Evolutionary conservation across 2,888 invertebrate species (phyloP).

Genomic region (Zonitis immaculata): DNA sequence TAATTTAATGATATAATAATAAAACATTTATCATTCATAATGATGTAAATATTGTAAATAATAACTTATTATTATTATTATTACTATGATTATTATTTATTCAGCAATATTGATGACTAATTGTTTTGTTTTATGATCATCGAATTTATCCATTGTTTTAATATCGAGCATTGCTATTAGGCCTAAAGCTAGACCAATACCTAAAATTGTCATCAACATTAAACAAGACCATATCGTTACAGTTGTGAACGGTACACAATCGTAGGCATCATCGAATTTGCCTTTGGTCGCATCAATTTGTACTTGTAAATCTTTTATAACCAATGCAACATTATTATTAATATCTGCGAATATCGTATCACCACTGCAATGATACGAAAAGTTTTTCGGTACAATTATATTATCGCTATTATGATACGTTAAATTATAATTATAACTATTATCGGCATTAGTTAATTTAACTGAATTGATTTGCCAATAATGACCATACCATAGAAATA

Average conservation of each 20-base stretch:
- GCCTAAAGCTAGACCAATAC: constrained; percentile 61
- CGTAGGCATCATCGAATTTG: constrained; percentile 57
- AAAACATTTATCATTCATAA: no score
- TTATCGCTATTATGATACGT: constrained; percentile 28
- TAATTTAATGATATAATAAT: no score
- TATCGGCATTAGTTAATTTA: constrained; percentile 29
- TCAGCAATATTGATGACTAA: constrained; percentile 54
- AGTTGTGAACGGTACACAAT: constrained; percentile 72
- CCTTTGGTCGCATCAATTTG: constrained; percentile 45
- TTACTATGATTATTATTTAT: constrained; percentile 28
- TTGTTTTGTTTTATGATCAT: constrained; percentile 76
- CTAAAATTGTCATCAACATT: constrained; percentile 59
- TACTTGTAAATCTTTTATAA: constrained; percentile 47
- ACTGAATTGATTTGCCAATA: constrained; percentile 44
- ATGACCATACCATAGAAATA: constrained; percentile 36
- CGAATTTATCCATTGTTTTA: constrained; percentile 77
- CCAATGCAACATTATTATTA: constrained; percentile 36
- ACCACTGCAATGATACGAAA: constrained; percentile 50
- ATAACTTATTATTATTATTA: constrained; percentile 9
- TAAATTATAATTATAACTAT: constrained; percentile 32
- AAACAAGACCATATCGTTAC: constrained; percentile 71
- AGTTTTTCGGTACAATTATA: constrained; percentile 41
- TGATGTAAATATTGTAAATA: constrained; percentile 14
- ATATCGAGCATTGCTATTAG: constrained; percentile 66
- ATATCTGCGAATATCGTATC: constrained; percentile 38